Evolutionary conservation across 2,888 invertebrate genomes (phyloP), one percentile per base, ranked within the genome.

Genomic region (Campoplex nolae): DNA sequence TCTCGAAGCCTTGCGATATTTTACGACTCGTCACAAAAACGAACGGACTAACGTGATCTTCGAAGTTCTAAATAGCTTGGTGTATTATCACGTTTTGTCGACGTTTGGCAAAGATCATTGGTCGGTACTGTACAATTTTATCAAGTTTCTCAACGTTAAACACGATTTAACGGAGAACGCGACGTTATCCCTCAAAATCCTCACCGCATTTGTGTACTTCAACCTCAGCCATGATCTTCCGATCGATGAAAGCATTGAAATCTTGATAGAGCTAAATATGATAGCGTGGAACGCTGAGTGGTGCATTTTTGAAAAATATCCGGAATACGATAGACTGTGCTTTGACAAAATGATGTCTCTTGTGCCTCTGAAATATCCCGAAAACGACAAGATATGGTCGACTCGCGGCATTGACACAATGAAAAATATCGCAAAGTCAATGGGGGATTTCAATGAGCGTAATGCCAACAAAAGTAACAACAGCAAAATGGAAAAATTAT

Each of bases 21-120:
- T 93, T 11, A 85, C 85, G 3, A 84, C 87, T 3, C 90, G 92
- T 16, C 93, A 94, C 82, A 92, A 89, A 62, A 94, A 94, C 75
- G 94, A 94, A 58, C 88, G 85, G 1, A 0, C 18, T 0, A 56
- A 45, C 9, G 51, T 93, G 0, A 88, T 88, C 28, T 89, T 58
- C 42, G 78, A 38, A 0, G 62, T 89, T 3, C 77, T 93, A 0
- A 11, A 67, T 0, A 9, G 8, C 0, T 81, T 94, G 11, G 3
- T 76, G 2, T 2, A 79, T 0, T 11, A 87, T 4, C 92, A 92
- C 56, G 85, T 92, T 13, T 18, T 93, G 0, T 71, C 86, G 0
- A 74, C 84, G 0, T 85, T 94, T 2, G 89, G 89, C 13, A 56
- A 89, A 0, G 86, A 90, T 0, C 91, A 91, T 38, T 94, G 94